phyloP scores from a whole-genome alignment of 2,797 vertebrate species.

The Catamblyrhynchus diadema region DNA sequence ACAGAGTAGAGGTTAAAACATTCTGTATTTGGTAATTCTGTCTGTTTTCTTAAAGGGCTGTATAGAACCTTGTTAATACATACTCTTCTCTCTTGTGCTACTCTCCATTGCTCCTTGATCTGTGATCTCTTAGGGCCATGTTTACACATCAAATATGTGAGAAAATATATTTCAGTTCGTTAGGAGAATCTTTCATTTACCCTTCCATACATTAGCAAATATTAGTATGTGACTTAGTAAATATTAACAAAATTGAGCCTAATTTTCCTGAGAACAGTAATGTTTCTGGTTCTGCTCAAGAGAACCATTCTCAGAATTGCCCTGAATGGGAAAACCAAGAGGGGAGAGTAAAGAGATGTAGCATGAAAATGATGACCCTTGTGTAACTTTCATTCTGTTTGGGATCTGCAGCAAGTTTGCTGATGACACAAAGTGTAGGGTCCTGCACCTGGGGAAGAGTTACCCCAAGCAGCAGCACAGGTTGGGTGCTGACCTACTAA shows the following conservation, averaged over 20 bases:
- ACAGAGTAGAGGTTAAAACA: background rate
- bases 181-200: background rate
- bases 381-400: background rate
- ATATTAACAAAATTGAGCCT: background rate
- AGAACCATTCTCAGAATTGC: background rate
- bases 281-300: background rate
- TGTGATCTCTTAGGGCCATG: background rate
- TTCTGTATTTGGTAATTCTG: background rate
- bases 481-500: background rate
- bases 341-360: background rate
- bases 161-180: background rate
- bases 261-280: background rate
- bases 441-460: background rate
- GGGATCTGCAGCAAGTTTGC: background rate
- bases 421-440: background rate
- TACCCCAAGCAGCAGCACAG: background rate
- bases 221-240: background rate
- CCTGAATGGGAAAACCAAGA: background rate
- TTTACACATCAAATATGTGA: background rate
- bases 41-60: background rate
- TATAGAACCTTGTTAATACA: background rate
- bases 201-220: background rate
- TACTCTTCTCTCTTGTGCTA: background rate
- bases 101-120: background rate
- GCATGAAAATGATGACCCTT: background rate